phyloP scores from a whole-genome alignment of 2,888 invertebrate genomes.

The Macaria liturata region DNA sequence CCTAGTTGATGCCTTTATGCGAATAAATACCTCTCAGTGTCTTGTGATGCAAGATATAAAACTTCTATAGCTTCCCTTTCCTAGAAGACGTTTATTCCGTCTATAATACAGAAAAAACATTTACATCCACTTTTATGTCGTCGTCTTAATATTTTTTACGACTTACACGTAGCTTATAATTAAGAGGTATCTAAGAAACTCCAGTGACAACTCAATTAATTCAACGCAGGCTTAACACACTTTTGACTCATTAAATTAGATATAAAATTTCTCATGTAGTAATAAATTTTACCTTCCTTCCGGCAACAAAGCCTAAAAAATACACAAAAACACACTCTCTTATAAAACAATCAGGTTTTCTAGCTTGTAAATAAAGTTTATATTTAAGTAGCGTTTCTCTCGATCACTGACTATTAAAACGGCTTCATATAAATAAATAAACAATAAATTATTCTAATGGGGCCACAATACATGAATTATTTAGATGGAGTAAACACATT shows the following conservation, averaged over 20 bases:
- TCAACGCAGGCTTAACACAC: conserved; percentile 3
- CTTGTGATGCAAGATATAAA: not conserved
- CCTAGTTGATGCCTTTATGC: conserved; percentile 19
- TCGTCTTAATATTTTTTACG: too few species aligned
- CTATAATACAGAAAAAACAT: too few species aligned
- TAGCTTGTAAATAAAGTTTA: conserved; percentile 17
- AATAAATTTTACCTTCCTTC: conserved; percentile 12
- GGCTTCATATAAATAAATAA: conserved; percentile 28
- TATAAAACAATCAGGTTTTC: conserved; percentile 18
- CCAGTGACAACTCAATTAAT: conserved; percentile 6
- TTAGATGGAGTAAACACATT: conserved; percentile 18
- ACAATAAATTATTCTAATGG: conserved; percentile 35
- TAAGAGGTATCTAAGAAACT: not conserved
- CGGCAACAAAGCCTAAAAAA: conserved; percentile 8
- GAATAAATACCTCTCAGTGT: conserved; percentile 1
- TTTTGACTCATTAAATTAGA: conserved; percentile 4
- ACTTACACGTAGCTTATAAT: too few species aligned
- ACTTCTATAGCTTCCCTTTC: conserved; percentile 1
- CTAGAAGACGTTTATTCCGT: too few species aligned
- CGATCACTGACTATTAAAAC: conserved; percentile 30
- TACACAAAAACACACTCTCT: conserved; percentile 3
- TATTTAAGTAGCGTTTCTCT: conserved; percentile 23
- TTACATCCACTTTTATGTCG: too few species aligned
- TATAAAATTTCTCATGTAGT: conserved; percentile 8
- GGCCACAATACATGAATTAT: conserved; percentile 28